These are phyloP conservation scores for Camelus bactrianus DNA, from an alignment of 2,113 vertebrate species.

Conservation along the genomic window DNA sequence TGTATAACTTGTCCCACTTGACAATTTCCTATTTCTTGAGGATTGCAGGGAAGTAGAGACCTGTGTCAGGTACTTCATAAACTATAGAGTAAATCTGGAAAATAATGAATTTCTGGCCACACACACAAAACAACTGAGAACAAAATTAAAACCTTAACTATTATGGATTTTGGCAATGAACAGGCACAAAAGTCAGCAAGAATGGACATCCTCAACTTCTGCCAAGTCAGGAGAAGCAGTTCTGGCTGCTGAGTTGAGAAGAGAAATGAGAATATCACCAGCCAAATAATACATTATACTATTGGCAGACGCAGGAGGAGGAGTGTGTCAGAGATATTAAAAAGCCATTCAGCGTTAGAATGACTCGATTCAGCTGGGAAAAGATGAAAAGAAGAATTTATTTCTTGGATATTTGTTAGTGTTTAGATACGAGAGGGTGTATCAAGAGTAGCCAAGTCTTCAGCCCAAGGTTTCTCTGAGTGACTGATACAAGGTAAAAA, in stretches of 20 bases:
- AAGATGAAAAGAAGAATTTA: slow-evolving; percentile 68
- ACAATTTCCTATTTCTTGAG: slow-evolving; percentile 43
- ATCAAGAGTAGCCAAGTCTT: background rate
- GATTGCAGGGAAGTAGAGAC: background rate
- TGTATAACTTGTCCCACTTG: background rate
- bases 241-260: slow-evolving; percentile 62
- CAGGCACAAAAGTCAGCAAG: slow-evolving; percentile 64
- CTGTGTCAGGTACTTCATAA: slow-evolving; percentile 18
- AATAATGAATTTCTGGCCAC: background rate
- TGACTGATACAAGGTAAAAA: slow-evolving; percentile 30
- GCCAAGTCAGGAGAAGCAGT: slow-evolving; percentile 66
- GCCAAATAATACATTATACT: slow-evolving; percentile 70
- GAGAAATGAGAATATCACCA: slow-evolving; percentile 65
- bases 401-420: slow-evolving; percentile 61
- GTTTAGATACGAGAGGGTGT: slow-evolving; percentile 43
- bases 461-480: background rate
- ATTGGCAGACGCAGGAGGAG: slow-evolving; percentile 70
- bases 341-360: slow-evolving; percentile 59
- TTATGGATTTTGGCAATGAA: slow-evolving; percentile 16
- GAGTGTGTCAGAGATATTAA: slow-evolving; percentile 71
- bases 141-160: background rate
- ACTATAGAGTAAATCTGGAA: background rate
- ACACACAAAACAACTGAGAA: background rate
- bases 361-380: slow-evolving; percentile 37
- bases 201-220: slow-evolving; percentile 50